phyloP scores from a whole-genome alignment of 1,140 invertebrate genomes.

The Hypsibius dujardini region DNA sequence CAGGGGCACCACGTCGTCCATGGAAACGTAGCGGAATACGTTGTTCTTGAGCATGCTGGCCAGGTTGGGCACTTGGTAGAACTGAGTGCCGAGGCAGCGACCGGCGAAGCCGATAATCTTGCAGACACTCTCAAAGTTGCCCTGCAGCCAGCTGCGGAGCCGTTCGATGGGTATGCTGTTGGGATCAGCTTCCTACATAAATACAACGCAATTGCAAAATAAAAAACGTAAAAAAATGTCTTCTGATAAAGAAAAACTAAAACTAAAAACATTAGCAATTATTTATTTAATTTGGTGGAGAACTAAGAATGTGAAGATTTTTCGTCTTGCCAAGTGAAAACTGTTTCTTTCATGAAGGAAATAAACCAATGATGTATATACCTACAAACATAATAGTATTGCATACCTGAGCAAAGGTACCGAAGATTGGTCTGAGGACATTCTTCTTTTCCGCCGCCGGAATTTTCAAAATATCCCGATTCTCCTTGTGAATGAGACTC shows the following conservation, averaged over 20 bases:
- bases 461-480: not conserved
- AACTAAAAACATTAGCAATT: not conserved
- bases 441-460: not conserved
- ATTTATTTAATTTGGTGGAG: not conserved
- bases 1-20: not conserved
- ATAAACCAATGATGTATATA: not conserved
- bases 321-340: too few species aligned
- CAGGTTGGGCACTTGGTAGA: conserved; percentile 13
- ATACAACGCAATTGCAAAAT: too few species aligned
- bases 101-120: conserved; percentile 7
- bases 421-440: not conserved
- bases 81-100: not conserved
- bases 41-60: not conserved
- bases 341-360: too few species aligned
- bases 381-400: not conserved
- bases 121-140: not conserved
- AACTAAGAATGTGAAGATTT: not conserved
- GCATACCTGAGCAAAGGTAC: not conserved
- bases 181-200: not conserved
- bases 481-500: not conserved
- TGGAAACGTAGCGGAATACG: not conserved
- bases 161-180: conserved; percentile 1
- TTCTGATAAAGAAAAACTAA: not conserved
- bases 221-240: not conserved
- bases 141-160: not conserved